These are phyloP conservation scores for Nomada ruficornis DNA, from an alignment of 2,888 invertebrate species.

Conservation along the genomic window DNA sequence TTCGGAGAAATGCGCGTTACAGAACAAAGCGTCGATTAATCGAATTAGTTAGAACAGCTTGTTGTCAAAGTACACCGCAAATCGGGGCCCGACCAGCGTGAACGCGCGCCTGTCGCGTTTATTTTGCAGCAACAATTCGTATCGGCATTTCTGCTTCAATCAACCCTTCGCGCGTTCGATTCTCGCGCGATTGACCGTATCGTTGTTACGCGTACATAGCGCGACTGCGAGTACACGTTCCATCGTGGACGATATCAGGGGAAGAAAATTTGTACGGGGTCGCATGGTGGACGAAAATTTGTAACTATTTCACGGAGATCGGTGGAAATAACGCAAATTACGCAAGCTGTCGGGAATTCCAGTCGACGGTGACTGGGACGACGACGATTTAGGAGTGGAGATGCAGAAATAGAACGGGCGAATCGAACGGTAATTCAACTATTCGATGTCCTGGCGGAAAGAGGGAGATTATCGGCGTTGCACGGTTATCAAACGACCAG, in stretches of 20 bases:
- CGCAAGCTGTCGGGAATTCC: background rate
- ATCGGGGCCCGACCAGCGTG: conserved; percentile 46
- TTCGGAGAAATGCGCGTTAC: conserved; percentile 25
- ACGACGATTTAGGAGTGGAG: conserved; percentile 33
- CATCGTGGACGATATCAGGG: no score
- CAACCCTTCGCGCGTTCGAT: conserved; percentile 51
- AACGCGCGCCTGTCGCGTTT: conserved; percentile 43
- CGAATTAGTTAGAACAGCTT: conserved; percentile 45
- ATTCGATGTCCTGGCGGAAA: conserved; percentile 40
- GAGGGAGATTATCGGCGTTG: conserved; percentile 49
- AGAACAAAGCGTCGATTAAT: conserved; percentile 37
- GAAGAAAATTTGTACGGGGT: background rate
- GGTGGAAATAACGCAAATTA: conserved; percentile 27
- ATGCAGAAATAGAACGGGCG: conserved; percentile 30
- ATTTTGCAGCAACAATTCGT: conserved; percentile 55
- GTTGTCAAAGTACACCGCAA: conserved; percentile 44
- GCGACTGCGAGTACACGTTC: background rate
- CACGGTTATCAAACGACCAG: conserved; percentile 33
- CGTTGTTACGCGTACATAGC: conserved; percentile 7
- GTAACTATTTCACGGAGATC: conserved; percentile 31
- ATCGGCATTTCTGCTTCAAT: conserved; percentile 56
- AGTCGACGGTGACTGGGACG: conserved; percentile 12
- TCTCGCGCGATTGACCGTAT: conserved; percentile 39
- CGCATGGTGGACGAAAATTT: background rate
- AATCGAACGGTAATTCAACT: conserved; percentile 44